Evolutionary conservation across 2,888 invertebrate genomes (phyloP).

Genomic region (Xylophagus ater): DNA sequence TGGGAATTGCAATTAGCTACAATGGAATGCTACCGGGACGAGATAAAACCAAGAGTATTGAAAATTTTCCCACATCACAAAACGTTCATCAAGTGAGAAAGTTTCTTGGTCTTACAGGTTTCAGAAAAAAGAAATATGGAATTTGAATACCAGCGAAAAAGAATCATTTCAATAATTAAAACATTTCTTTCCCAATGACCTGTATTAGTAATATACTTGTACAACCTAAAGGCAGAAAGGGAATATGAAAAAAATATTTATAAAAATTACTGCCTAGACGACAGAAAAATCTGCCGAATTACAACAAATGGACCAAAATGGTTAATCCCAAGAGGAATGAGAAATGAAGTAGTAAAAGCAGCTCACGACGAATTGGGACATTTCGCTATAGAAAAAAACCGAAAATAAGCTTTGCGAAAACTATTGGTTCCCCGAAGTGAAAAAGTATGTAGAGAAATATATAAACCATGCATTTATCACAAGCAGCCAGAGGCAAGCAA

Average conservation of each 20-base stretch:
- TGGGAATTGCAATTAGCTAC: slow-evolving; percentile 17
- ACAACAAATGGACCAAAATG: slow-evolving; percentile 15
- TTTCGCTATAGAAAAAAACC: slow-evolving; percentile 20
- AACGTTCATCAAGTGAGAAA: slow-evolving; percentile 22
- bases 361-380: slow-evolving; percentile 20
- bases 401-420: slow-evolving; percentile 22
- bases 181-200: slow-evolving; percentile 15
- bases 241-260: slow-evolving; percentile 8
- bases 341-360: slow-evolving; percentile 17
- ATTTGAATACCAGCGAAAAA: too few species aligned
- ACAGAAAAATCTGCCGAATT: slow-evolving; percentile 18
- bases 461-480: slow-evolving; percentile 30
- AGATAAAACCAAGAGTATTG: slow-evolving; percentile 21
- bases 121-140: slow-evolving; percentile 12
- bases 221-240: slow-evolving; percentile 11
- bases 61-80: slow-evolving; percentile 16
- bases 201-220: slow-evolving; percentile 17
- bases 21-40: slow-evolving; percentile 19
- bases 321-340: slow-evolving; percentile 17
- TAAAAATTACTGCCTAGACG: slow-evolving; percentile 15
- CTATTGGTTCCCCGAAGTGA: slow-evolving; percentile 36
- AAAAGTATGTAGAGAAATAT: slow-evolving; percentile 30
- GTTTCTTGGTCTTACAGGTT: slow-evolving; percentile 23
- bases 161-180: slow-evolving; percentile 5
- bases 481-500: slow-evolving; percentile 24